Conservation (phyloP, 2,888 invertebrate genomes). For the Melanargia galathea region DNA sequence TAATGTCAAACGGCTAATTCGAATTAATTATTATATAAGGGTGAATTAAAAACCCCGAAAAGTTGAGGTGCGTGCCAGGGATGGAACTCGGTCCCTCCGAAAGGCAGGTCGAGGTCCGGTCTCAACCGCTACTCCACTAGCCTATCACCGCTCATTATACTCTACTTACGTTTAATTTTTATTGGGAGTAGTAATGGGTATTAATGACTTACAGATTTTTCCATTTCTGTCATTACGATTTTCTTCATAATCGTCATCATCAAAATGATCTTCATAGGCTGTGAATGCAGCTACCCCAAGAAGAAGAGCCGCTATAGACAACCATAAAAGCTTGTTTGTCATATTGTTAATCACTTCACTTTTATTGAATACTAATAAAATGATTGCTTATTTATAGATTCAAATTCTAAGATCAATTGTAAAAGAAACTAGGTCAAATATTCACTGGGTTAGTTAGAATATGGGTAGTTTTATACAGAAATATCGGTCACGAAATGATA, state of each 20-base stretch:
- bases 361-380: not conserved
- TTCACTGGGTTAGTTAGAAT: conserved; percentile 21
- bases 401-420: not conserved
- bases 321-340: conserved; percentile 53
- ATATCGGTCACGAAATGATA: conserved; percentile 56
- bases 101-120: too few species aligned
- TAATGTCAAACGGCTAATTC: too few species aligned
- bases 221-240: conserved; percentile 55
- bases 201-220: conserved; percentile 60
- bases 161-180: too few species aligned
- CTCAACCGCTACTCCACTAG: too few species aligned
- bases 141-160: too few species aligned
- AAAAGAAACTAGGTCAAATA: conserved; percentile 24
- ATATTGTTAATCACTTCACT: conserved; percentile 46
- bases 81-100: too few species aligned
- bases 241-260: conserved; percentile 46
- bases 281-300: conserved; percentile 55
- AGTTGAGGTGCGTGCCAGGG: too few species aligned
- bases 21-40: too few species aligned
- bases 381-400: not conserved
- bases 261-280: conserved; percentile 48
- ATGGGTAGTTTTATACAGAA: conserved; percentile 14
- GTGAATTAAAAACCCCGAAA: too few species aligned
- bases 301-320: conserved; percentile 48
- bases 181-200: not conserved